A percentile compares a stretch with the other conserved stretches of the same genome.
These are phyloP conservation scores for Eurois occulta DNA, from an alignment of 2,888 invertebrate genomes.

Conservation along the genomic window DNA sequence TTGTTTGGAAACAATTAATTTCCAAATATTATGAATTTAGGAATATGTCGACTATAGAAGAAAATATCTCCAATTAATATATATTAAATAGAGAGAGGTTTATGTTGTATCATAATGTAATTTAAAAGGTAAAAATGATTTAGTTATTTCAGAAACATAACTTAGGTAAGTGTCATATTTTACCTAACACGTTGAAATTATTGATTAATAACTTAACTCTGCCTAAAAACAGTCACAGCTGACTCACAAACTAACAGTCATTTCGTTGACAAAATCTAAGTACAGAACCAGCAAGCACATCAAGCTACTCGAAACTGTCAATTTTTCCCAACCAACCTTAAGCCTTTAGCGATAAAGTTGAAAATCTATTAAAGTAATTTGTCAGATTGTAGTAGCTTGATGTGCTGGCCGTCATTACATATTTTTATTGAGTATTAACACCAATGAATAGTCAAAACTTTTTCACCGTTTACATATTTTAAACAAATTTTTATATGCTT, in stretches of 20 bases:
- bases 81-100: constrained; percentile 33
- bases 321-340: too few species aligned
- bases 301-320: not conserved
- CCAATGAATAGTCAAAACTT: not conserved
- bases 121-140: not conserved
- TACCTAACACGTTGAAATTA: constrained; percentile 15
- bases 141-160: not conserved
- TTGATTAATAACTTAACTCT: constrained; percentile 13
- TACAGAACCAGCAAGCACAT: not conserved
- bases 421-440: constrained; percentile 50
- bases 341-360: too few species aligned
- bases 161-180: not conserved
- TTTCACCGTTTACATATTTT: constrained; percentile 86
- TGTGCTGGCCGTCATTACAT: not conserved
- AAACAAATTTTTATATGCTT: constrained; percentile 95
- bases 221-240: constrained; percentile 29
- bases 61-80: not conserved
- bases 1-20: constrained; percentile 2
- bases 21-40: not conserved
- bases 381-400: too few species aligned
- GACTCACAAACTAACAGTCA: constrained; percentile 29
- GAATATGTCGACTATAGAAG: not conserved
- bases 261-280: constrained; percentile 1
- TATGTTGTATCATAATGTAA: not conserved
- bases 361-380: too few species aligned